Conservation (phyloP, 2,113 vertebrate species). For the Corapipo altera region DNA sequence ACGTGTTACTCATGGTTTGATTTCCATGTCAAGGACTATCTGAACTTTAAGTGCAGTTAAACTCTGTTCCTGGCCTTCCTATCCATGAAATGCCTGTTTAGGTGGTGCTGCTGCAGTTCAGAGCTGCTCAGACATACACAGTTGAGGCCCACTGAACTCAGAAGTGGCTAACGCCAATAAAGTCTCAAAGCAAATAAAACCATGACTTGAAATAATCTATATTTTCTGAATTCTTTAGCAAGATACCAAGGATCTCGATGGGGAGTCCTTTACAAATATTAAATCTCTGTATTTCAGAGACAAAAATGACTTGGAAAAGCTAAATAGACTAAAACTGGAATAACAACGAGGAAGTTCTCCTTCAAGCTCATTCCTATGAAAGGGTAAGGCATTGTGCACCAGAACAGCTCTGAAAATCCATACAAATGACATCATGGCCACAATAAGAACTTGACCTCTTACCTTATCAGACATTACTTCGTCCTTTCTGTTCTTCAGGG, state of each 20-base stretch:
- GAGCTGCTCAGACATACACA: background rate
- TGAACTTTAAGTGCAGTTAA: background rate
- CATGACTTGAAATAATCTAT: background rate
- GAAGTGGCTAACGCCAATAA: background rate
- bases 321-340: background rate
- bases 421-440: background rate
- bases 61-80: background rate
- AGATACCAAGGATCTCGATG: background rate
- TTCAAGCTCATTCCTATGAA: background rate
- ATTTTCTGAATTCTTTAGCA: background rate
- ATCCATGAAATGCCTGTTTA: background rate
- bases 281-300: background rate
- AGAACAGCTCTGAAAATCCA: background rate
- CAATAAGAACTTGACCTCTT: background rate
- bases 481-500: background rate
- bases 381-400: background rate
- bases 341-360: background rate
- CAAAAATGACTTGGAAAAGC: background rate
- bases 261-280: background rate
- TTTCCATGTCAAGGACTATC: background rate
- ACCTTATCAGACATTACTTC: background rate
- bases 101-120: background rate
- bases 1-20: accelerated
- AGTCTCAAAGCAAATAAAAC: background rate
- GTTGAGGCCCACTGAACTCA: background rate